These are phyloP conservation scores for Onychostoma macrolepis DNA, from an alignment of 2,113 vertebrate species.

Conservation along the genomic window DNA sequence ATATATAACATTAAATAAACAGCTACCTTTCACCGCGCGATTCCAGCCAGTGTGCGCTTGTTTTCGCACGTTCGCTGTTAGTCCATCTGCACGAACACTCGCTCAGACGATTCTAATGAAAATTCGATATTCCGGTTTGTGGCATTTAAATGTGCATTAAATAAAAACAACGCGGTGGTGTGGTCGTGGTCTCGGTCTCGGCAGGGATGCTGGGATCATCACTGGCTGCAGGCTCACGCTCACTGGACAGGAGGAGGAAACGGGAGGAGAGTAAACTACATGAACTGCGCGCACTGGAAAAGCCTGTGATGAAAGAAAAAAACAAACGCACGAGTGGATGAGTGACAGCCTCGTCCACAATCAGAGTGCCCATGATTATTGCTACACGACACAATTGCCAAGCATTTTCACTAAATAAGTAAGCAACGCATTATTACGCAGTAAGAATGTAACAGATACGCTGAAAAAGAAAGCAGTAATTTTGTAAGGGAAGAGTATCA, in stretches of 20 bases:
- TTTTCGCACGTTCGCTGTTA: neutral
- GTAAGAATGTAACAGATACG: neutral
- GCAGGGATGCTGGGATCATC: neutral
- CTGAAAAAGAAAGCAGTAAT: neutral
- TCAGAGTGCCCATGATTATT: neutral
- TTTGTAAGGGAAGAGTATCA: too few relatives aligned
- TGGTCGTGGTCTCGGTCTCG: neutral
- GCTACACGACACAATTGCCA: neutral
- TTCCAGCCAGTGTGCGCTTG: neutral
- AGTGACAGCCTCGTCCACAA: neutral
- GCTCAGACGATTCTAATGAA: neutral
- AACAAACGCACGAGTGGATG: neutral
- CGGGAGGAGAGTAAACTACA: neutral
- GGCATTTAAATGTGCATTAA: neutral
- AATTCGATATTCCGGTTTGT: neutral
- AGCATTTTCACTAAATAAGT: neutral
- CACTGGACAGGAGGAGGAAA: neutral
- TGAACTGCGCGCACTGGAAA: neutral
- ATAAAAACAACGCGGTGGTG: neutral
- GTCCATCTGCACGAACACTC: conserved; percentile 3
- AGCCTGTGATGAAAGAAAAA: neutral
- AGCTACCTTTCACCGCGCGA: neutral
- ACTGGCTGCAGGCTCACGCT: neutral
- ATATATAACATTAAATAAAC: neutral
- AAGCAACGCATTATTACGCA: neutral